Evolutionary conservation across 1,140 invertebrate species (phyloP).

Genomic region (Cardiocondyla obscurior): DNA sequence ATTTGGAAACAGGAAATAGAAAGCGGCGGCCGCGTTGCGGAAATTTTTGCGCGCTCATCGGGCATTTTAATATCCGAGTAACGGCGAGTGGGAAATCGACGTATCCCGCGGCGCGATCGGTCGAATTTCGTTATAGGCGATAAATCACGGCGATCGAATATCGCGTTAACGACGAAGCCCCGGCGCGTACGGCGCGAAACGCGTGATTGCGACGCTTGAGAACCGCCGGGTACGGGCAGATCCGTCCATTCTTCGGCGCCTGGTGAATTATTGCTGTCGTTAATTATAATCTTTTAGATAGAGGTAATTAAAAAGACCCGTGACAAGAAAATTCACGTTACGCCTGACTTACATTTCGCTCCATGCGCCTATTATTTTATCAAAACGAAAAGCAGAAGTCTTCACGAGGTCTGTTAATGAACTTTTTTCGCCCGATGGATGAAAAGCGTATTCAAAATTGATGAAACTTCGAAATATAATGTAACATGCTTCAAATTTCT

Average conservation of each 20-base stretch:
- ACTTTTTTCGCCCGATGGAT: not conserved
- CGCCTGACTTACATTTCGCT: not conserved
- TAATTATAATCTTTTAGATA: not conserved
- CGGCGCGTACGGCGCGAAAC: not conserved
- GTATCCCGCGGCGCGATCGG: not conserved
- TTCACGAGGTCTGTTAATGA: not conserved
- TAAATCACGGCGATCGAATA: not conserved
- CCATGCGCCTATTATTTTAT: not conserved
- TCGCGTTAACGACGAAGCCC: not conserved
- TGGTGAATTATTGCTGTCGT: not conserved
- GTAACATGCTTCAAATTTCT: not conserved
- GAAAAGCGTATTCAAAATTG: not conserved
- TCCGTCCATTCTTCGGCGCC: not conserved
- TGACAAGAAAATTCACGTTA: not conserved
- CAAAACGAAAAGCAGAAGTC: not conserved
- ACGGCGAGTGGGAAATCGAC: not conserved
- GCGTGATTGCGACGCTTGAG: not conserved
- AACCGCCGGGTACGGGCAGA: not conserved
- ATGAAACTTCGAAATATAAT: not conserved
- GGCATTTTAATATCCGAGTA: not conserved
- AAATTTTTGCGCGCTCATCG: constrained; percentile 46
- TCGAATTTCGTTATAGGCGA: not conserved
- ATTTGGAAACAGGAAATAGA: constrained; percentile 65
- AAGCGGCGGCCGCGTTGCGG: constrained; percentile 54
- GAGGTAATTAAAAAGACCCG: not conserved